Evolutionary conservation across 2,797 vertebrate species (phyloP).

Genomic region (Sparidentex hasta): DNA sequence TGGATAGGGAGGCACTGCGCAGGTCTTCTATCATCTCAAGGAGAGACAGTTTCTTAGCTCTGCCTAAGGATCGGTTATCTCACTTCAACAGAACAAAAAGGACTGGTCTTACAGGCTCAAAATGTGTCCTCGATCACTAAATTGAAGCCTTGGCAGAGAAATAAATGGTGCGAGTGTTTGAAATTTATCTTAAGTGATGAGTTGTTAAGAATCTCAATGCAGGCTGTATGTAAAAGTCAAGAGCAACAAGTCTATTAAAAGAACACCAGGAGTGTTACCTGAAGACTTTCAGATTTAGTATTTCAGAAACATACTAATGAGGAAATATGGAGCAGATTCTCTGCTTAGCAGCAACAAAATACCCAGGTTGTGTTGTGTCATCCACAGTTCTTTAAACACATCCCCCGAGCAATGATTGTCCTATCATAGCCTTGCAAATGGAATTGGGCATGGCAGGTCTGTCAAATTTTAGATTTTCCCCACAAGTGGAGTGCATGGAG

Average conservation of each 20-base stretch:
- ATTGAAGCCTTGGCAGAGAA: constrained; percentile 29
- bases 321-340: not conserved
- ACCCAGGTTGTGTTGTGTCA: not conserved
- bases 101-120: constrained; percentile 37
- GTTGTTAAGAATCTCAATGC: constrained; percentile 2
- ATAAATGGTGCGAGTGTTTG: constrained; percentile 19
- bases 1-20: constrained; percentile 52
- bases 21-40: constrained; percentile 52
- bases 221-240: not conserved
- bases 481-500: no score
- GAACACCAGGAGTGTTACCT: not conserved
- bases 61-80: constrained; percentile 56
- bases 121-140: constrained; percentile 50
- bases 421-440: not conserved
- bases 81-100: constrained; percentile 54
- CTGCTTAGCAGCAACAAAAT: not conserved
- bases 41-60: constrained; percentile 51
- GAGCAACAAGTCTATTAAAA: constrained; percentile 14
- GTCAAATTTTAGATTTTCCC: not conserved
- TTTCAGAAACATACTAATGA: not conserved
- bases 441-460: not conserved
- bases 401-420: not conserved
- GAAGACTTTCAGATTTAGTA: not conserved
- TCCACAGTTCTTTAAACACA: not conserved
- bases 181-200: constrained; percentile 13